These are phyloP conservation scores for Trachurus trachurus DNA, from an alignment of 2,797 vertebrate species.

Conservation along the genomic window DNA sequence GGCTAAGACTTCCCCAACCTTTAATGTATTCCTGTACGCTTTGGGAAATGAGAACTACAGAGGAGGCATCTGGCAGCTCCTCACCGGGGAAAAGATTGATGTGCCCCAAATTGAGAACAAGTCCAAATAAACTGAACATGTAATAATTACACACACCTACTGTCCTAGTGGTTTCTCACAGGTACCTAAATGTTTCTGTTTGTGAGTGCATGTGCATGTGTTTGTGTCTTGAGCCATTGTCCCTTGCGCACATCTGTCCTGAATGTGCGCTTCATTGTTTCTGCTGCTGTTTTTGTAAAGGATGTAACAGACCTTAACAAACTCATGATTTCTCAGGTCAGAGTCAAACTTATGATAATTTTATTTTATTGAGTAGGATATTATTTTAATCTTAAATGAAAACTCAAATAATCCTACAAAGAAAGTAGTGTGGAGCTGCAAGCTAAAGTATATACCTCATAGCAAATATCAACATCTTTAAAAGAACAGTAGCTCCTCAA, in stretches of 20 bases:
- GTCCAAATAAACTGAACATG: conserved; percentile 87
- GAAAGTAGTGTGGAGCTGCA: neutral
- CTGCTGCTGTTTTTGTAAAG: conserved; percentile 12
- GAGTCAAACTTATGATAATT: conserved; percentile 15
- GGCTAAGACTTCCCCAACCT: conserved; percentile 91
- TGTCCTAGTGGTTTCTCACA: conserved; percentile 77
- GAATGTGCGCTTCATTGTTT: conserved; percentile 9
- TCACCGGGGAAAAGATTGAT: conserved; percentile 91
- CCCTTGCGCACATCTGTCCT: conserved; percentile 8
- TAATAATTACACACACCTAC: conserved; percentile 59
- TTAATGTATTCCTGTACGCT: conserved; percentile 93
- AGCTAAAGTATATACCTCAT: conserved; percentile 14
- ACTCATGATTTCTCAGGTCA: conserved; percentile 19
- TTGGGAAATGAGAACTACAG: conserved; percentile 93
- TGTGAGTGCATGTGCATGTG: conserved; percentile 47
- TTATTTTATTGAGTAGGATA: conserved; percentile 5
- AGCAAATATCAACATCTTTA: neutral
- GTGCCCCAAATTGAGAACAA: conserved; percentile 91
- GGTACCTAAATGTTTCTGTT: conserved; percentile 64
- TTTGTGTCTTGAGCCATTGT: conserved; percentile 34
- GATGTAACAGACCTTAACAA: conserved; percentile 16
- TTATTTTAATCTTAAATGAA: conserved; percentile 33
- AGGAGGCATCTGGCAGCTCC: conserved; percentile 93
- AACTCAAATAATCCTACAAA: conserved; percentile 7
- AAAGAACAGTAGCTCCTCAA: neutral